A percentile compares a stretch with the other conserved stretches of the same genome.
These are phyloP conservation scores for Mus minutoides DNA, from an alignment of 2,797 vertebrate species.

Conservation along the genomic window DNA sequence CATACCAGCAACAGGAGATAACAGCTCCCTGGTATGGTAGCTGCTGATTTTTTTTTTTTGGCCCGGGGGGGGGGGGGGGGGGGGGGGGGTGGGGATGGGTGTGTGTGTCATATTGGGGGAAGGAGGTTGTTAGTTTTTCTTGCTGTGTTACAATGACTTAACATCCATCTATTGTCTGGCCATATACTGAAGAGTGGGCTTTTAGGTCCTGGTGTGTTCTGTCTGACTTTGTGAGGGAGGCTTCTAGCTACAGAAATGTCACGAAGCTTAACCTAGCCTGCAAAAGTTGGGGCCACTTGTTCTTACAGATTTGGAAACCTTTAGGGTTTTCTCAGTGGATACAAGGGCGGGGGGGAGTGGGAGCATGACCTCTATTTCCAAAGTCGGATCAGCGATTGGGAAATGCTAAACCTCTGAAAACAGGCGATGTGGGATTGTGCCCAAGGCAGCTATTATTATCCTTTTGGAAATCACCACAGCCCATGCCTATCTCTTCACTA, in stretches of 20 bases:
- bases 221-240: not conserved
- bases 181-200: not conserved
- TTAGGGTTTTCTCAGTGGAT: slow-evolving; percentile 51
- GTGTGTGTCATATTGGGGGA: not conserved
- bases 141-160: not conserved
- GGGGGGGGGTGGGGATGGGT: no score
- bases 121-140: not conserved
- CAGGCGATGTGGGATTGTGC: not conserved
- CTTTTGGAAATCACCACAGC: not conserved
- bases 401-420: not conserved
- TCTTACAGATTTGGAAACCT: slow-evolving; percentile 45
- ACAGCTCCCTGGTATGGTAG: not conserved
- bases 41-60: slow-evolving; percentile 10
- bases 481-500: not conserved
- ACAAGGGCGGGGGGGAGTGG: not conserved
- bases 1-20: slow-evolving; percentile 42
- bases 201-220: not conserved
- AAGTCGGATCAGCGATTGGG: not conserved
- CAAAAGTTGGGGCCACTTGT: slow-evolving; percentile 35
- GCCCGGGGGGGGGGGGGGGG: no score
- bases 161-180: not conserved
- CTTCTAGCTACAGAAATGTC: not conserved
- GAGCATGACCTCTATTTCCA: not conserved
- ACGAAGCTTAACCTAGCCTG: not conserved
- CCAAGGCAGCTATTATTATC: not conserved